These are phyloP conservation scores for Oscheius sp. DNA, from an alignment of 2,888 invertebrate genomes.

Conservation along the genomic window DNA sequence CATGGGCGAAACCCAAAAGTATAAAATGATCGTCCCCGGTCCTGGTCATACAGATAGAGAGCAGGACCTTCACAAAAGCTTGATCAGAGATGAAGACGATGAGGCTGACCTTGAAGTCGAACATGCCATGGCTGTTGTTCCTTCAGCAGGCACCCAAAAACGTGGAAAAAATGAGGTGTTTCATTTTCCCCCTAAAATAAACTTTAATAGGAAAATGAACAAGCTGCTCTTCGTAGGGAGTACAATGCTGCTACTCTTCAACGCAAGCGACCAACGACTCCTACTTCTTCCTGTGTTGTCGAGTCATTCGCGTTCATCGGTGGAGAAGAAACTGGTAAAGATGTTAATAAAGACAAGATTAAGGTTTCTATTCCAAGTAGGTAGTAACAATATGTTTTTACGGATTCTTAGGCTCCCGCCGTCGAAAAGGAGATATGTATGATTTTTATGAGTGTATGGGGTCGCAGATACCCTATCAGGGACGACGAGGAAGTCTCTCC, in stretches of 20 bases:
- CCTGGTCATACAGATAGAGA: slow-evolving; percentile 66
- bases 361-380: slow-evolving; percentile 51
- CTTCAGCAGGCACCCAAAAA: not conserved
- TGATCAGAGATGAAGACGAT: slow-evolving; percentile 54
- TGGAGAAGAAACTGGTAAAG: slow-evolving; percentile 9
- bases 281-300: slow-evolving; percentile 47
- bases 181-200: too few species aligned
- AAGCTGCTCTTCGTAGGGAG: slow-evolving; percentile 43
- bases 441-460: slow-evolving; percentile 65
- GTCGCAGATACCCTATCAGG: slow-evolving; percentile 46
- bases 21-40: slow-evolving; percentile 65
- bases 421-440: slow-evolving; percentile 47
- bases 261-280: slow-evolving; percentile 64
- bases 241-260: slow-evolving; percentile 51
- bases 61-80: slow-evolving; percentile 65
- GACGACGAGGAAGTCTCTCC: slow-evolving; percentile 33
- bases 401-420: slow-evolving; percentile 23
- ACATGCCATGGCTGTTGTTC: slow-evolving; percentile 11
- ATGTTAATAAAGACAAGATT: slow-evolving; percentile 40
- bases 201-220: not conserved
- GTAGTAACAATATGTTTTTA: not conserved
- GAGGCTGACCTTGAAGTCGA: slow-evolving; percentile 43
- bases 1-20: slow-evolving; percentile 68
- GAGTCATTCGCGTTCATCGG: slow-evolving; percentile 45
- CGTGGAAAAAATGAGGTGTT: too few species aligned